Evolutionary conservation across 2,888 invertebrate species (phyloP), one percentile per base, ranked within the genome.

Genomic region (Sminthurinus aureus): DNA sequence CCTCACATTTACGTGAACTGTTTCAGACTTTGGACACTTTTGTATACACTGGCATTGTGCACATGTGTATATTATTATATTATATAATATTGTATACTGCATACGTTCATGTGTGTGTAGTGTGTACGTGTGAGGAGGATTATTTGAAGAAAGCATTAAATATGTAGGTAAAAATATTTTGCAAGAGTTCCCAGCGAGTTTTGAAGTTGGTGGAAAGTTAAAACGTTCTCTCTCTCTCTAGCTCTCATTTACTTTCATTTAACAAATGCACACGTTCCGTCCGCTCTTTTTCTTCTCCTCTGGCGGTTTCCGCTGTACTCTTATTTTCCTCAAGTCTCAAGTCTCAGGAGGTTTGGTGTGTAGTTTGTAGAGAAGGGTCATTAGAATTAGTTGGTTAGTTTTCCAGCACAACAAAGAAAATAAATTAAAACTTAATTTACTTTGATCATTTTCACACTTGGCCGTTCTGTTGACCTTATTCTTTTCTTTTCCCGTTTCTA

Each of bases 361-460:
- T 18, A 18, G 18, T 18, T 2, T 58, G 58, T 6, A 58, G 4
- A 18, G 18, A 15, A 15, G 15, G 58, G 58, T 58, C 15, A 58
- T 58, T 58, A 58, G 58, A 11, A 24, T 71, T 71, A 71, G 58
- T 58, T 18, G 58, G 58, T 58, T 58, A 58, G 58, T 71, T 71
- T 69, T 71, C 71, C 26, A 26, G n/a, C n/a, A n/a, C n/a, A n/a
- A n/a, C n/a, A n/a, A n/a, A 71, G 71, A 71, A 71, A 71, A 71
- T 71, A 24, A 71, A 71, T 71, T 71, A 71, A 38, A 71, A 71
- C 71, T 71, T 71, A 71, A 71, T 71, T 71, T 71, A 71, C 71
- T 71, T 71, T 71, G 71, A 71, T 71, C 71, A 13, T 71, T 71
- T 71, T 69, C 22, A 13, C 24, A 71, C 71, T 24, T 24, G 0